Conservation (phyloP, 1,140 invertebrate species). For the Drosophila pachea region DNA sequence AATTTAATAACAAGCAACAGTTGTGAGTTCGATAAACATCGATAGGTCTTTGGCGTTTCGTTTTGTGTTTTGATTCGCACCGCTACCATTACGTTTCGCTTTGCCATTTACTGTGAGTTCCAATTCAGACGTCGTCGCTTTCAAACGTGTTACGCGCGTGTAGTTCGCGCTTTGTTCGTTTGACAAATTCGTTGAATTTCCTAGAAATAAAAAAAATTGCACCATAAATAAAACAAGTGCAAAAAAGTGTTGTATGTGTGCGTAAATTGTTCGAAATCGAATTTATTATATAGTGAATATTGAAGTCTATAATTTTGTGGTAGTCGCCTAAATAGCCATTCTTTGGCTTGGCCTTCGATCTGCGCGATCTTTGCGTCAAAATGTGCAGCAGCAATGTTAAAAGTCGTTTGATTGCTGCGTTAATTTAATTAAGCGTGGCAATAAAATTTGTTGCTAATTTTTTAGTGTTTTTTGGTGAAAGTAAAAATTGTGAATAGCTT, state of each 20-base stretch:
- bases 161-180: constrained; percentile 36
- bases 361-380: constrained; percentile 57
- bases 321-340: constrained; percentile 26
- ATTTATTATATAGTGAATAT: constrained; percentile 13
- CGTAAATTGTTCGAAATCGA: constrained; percentile 7
- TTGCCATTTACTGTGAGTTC: constrained; percentile 27
- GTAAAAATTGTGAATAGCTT: constrained; percentile 2
- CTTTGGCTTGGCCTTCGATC: constrained; percentile 39
- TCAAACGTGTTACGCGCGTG: constrained; percentile 49
- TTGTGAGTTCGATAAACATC: constrained; percentile 14
- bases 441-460: constrained; percentile 30
- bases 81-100: constrained; percentile 28
- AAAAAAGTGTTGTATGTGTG: constrained; percentile 28
- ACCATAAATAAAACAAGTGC: constrained; percentile 48
- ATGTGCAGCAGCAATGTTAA: constrained; percentile 60
- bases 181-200: constrained; percentile 45
- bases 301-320: constrained; percentile 14
- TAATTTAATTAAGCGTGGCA: constrained; percentile 64
- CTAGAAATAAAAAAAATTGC: constrained; percentile 44
- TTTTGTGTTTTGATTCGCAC: constrained; percentile 41
- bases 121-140: constrained; percentile 45
- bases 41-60: constrained; percentile 18
- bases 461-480: constrained; percentile 12
- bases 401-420: constrained; percentile 51
- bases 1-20: constrained; percentile 6